Conservation (phyloP, 1,140 invertebrate genomes). For the Megalopta genalis region DNA sequence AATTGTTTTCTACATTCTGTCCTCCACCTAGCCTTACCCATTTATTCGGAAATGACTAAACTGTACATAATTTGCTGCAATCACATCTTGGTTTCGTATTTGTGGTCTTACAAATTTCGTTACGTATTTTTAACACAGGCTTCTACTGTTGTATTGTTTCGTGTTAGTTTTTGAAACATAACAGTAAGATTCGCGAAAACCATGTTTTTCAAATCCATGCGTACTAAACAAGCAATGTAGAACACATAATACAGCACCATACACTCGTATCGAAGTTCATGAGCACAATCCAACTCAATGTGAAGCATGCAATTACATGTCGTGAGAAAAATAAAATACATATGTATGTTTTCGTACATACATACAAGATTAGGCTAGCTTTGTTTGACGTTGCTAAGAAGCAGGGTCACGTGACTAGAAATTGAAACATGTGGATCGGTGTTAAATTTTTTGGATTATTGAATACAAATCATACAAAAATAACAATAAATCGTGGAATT, state of each 20-base stretch:
- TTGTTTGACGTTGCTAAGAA: constrained; percentile 37
- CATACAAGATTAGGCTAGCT: background rate
- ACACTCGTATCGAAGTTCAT: background rate
- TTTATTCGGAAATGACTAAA: constrained; percentile 14
- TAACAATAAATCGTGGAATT: background rate
- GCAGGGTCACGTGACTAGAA: constrained; percentile 6
- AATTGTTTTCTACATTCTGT: constrained; percentile 27
- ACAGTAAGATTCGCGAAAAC: background rate
- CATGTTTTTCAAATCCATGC: no score
- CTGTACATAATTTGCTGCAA: constrained; percentile 18
- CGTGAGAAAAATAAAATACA: background rate
- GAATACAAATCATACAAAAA: background rate
- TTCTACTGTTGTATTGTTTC: background rate
- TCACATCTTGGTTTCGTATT: background rate
- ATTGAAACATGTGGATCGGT: background rate
- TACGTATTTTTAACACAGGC: background rate
- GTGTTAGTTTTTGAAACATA: background rate
- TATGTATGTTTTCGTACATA: no score
- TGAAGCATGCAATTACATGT: background rate
- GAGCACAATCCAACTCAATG: background rate
- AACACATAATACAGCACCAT: background rate
- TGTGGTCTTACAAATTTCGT: background rate
- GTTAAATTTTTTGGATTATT: background rate
- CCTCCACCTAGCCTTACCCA: constrained; percentile 47
- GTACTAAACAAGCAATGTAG: background rate